Base-by-base conservation (phyloP, 2,113 vertebrate genomes). In the Oostethus manadensis region DNA sequence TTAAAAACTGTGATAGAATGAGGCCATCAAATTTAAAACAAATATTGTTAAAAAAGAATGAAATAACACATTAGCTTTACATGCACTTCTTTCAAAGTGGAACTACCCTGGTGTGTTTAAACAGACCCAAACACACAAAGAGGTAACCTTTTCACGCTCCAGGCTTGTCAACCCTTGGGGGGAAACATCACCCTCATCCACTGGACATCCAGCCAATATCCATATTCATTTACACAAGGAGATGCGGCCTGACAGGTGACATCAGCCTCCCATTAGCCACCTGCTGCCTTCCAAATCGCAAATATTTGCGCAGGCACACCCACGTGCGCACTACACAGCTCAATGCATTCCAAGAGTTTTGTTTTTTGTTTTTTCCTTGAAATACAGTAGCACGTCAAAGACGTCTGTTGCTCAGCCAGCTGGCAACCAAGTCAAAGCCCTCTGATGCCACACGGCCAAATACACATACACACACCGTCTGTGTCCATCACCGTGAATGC, bases 181-280 rank as follows among this genome's bases (percentile, higher is more conserved):
- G 49, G 49, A 10, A 6, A 17, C 48, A 16, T 23, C 29, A 17
- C 7, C 26, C 29, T 29, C 17, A 5, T 11, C 51, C 51, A 8
- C 10, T 10, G n/a, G 29, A 16, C 51, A 33, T 53, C 51, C 33
- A 33, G 51, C 51, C 10, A 5, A 5, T 33, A 26, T 33, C 51
- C 26, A 18, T 53, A 53, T 53, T 53, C 26, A 53, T 53, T 35
- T 6, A 18, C 9, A 35, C 16, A 18, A 4, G 16, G 16, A 33
- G 51, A 53, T 17, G 9, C 10, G 26, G 26, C 29, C 51, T 33
- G 51, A 53, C 51, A 29, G 26, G 10, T 9, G 15, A 16, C 17
- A 33, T 53, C 51, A 17, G 51, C 51, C 26, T 33, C 33, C 35
- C 26, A 33, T 53, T 53, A 53, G 51, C 51, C 51, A 53, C 15